A percentile compares a stretch with the other conserved stretches of the same genome.
Conservation (phyloP, 2,113 vertebrate species). For the Amphilophus citrinellus region DNA sequence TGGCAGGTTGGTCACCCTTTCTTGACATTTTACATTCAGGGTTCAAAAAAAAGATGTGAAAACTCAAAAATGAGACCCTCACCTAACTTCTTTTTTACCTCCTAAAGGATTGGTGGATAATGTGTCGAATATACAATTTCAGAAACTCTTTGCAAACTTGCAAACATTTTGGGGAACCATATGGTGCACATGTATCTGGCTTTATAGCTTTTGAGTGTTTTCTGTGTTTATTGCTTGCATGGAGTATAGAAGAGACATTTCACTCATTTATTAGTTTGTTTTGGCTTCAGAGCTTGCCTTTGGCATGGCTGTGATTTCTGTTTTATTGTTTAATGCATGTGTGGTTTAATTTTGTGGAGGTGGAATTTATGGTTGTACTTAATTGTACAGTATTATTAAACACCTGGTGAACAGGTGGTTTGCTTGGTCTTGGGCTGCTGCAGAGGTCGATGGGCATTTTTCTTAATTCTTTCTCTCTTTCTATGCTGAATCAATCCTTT, state of each 20-base stretch:
- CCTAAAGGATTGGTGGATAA: not conserved
- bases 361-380: not conserved
- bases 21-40: not conserved
- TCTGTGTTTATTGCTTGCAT: constrained; percentile 9
- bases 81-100: not conserved
- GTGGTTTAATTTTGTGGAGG: not conserved
- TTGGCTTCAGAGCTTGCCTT: constrained; percentile 15
- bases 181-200: not conserved
- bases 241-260: not conserved
- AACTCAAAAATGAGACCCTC: not conserved
- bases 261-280: not conserved
- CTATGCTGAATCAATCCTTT: not conserved
- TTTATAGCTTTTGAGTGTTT: not conserved
- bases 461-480: not conserved
- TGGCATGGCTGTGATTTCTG: constrained; percentile 8
- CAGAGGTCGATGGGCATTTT: not conserved
- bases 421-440: not conserved
- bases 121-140: not conserved
- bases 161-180: constrained; percentile 41
- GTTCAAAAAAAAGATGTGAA: not conserved
- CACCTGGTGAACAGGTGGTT: not conserved
- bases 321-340: not conserved
- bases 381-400: not conserved
- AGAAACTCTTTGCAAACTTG: not conserved
- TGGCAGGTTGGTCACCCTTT: not conserved